Evolutionary conservation across 92 coral and sea anemone genomes (phyloP).

Genomic region (Hydrozoanthus gracilis): DNA sequence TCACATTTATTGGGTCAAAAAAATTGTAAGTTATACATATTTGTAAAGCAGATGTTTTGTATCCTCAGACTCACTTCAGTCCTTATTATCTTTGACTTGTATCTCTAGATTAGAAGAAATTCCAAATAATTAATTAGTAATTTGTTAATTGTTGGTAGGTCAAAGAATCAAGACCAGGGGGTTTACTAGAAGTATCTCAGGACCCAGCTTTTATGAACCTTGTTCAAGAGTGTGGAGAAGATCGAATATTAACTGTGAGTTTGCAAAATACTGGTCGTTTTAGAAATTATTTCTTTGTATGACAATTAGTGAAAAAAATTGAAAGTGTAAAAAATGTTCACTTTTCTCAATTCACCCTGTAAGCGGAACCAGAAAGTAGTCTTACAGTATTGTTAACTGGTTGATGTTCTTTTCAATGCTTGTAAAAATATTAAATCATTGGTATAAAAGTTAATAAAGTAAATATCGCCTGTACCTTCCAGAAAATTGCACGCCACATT

Average conservation of each 20-base stretch:
- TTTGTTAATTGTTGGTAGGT: constrained; percentile 22
- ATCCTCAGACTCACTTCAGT: constrained; percentile 3
- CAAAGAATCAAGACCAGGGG: constrained; percentile 30
- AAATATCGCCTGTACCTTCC: background rate
- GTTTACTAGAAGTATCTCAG: constrained; percentile 36
- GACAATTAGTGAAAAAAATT: background rate
- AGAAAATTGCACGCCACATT: background rate
- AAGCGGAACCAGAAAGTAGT: constrained; percentile 17
- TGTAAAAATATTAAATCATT: constrained; percentile 14
- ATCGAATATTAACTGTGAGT: constrained; percentile 48
- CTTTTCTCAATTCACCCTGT: background rate
- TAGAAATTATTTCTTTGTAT: background rate
- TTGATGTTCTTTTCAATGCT: constrained; percentile 23
- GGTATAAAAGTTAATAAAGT: constrained; percentile 3
- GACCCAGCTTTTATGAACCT: constrained; percentile 50
- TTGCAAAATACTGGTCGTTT: background rate
- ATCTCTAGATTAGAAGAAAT: background rate
- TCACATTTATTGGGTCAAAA: background rate
- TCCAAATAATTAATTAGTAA: constrained; percentile 16
- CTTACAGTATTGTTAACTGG: background rate
- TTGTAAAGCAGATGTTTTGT: constrained; percentile 4
- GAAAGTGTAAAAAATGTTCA: background rate
- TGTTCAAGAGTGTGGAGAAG: constrained; percentile 55
- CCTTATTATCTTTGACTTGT: constrained; percentile 8
- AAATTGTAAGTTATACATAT: constrained; percentile 3